Evolutionary conservation across 2,797 vertebrate genomes (phyloP).

Genomic region (Eulemur mongoz): DNA sequence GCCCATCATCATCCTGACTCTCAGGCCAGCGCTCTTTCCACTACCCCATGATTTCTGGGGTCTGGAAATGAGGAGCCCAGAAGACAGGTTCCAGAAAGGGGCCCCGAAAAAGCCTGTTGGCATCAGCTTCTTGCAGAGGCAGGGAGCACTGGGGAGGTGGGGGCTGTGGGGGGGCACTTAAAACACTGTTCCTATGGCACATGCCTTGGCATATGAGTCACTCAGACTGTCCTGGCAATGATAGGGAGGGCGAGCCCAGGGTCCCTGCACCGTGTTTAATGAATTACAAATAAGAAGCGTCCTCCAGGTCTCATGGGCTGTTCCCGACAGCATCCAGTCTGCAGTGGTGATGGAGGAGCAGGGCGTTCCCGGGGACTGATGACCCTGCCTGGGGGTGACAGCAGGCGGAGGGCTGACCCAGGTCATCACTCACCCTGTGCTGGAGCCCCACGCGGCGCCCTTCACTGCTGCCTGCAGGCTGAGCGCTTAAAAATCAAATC

Average conservation of each 20-base stretch:
- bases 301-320: slow-evolving; percentile 67
- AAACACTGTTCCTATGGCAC: slow-evolving; percentile 50
- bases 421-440: slow-evolving; percentile 72
- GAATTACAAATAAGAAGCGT: slow-evolving; percentile 69
- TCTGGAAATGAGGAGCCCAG: not conserved
- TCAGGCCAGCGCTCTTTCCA: not conserved
- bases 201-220: slow-evolving; percentile 67
- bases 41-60: not conserved
- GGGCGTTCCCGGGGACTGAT: slow-evolving; percentile 80
- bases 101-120: not conserved
- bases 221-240: slow-evolving; percentile 65
- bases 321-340: slow-evolving; percentile 76
- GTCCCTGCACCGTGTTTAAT: slow-evolving; percentile 64
- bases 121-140: not conserved
- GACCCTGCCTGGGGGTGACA: slow-evolving; percentile 62
- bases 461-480: not conserved
- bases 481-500: not conserved
- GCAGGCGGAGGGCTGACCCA: slow-evolving; percentile 60
- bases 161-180: not conserved
- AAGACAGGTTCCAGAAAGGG: not conserved
- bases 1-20: not conserved
- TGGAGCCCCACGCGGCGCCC: not conserved
- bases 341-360: slow-evolving; percentile 70
- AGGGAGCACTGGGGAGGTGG: too few species aligned
- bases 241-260: slow-evolving; percentile 30